A percentile compares a stretch with the other conserved stretches of the same genome.
phyloP scores from a whole-genome alignment of 2,888 invertebrate species.

The Caenorhabditis sinica region DNA sequence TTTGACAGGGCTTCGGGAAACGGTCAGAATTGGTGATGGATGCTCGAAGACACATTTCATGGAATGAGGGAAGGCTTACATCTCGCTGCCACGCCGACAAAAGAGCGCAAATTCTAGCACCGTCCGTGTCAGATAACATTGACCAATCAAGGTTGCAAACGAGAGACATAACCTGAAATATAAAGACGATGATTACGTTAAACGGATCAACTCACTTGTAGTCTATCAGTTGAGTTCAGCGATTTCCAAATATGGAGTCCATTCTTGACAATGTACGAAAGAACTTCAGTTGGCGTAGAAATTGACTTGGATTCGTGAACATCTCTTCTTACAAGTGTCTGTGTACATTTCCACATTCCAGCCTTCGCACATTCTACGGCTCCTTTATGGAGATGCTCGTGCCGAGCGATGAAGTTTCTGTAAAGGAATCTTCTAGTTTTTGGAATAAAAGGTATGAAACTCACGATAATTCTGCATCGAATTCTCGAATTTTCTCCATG shows the following conservation, averaged over 20 bases:
- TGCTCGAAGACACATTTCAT: constrained; percentile 69
- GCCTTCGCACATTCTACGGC: constrained; percentile 58
- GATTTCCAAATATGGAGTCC: constrained; percentile 64
- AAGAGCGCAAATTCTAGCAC: constrained; percentile 58
- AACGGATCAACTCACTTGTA: constrained; percentile 23
- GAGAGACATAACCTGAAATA: constrained; percentile 63
- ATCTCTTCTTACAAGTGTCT: constrained; percentile 47
- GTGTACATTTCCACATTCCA: constrained; percentile 63
- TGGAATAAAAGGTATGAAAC: too few species aligned
- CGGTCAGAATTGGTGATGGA: constrained; percentile 38
- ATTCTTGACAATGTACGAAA: constrained; percentile 58
- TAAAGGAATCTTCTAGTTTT: too few species aligned
- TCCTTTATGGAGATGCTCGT: constrained; percentile 61
- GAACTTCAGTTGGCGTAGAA: constrained; percentile 37
- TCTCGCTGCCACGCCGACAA: constrained; percentile 68
- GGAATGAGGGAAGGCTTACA: constrained; percentile 52
- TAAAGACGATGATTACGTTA: not conserved
- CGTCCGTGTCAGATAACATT: constrained; percentile 47
- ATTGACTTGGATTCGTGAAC: constrained; percentile 33
- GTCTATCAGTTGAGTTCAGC: constrained; percentile 36
- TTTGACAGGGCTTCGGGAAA: constrained; percentile 65
- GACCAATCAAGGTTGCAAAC: constrained; percentile 71
- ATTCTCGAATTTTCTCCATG: constrained; percentile 56
- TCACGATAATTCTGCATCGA: constrained; percentile 59
- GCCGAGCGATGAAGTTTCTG: constrained; percentile 66